A percentile compares a stretch with the other conserved stretches of the same genome.
Conservation (phyloP, 2,888 invertebrate species). For the Zele albiditarsus region DNA sequence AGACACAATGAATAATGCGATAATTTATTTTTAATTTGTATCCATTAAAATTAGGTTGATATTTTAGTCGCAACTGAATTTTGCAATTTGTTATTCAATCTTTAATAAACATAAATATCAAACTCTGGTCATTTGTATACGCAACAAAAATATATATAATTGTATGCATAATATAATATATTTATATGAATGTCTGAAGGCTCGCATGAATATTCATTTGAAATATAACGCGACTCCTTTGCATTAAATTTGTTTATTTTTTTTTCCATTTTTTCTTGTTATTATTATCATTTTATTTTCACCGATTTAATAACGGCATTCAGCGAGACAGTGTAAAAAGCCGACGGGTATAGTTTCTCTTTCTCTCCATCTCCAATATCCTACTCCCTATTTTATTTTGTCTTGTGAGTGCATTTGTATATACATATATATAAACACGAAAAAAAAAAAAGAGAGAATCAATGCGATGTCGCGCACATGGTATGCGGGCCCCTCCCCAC, state of each 20-base stretch:
- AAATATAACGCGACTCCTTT: slow-evolving; percentile 41
- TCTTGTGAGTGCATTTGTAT: not conserved
- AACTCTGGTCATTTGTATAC: slow-evolving; percentile 41
- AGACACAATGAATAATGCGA: not conserved
- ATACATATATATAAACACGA: not conserved
- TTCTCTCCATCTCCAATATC: not conserved
- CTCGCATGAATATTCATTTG: slow-evolving; percentile 66
- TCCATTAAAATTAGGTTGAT: too few relatives aligned
- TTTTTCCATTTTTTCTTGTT: slow-evolving; percentile 58
- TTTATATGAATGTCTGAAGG: slow-evolving; percentile 60
- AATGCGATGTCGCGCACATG: slow-evolving; percentile 1
- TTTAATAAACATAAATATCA: slow-evolving; percentile 30
- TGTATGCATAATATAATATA: not conserved
- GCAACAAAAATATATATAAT: too few relatives aligned
- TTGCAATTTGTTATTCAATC: slow-evolving; percentile 21
- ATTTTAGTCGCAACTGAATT: slow-evolving; percentile 1
- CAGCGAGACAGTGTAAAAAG: slow-evolving; percentile 17
- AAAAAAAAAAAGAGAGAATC: not conserved
- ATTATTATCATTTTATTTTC: slow-evolving; percentile 32
- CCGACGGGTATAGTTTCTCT: slow-evolving; percentile 14
- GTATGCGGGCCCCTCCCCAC: slow-evolving; percentile 23
- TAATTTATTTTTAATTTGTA: not conserved
- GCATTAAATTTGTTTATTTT: slow-evolving; percentile 32
- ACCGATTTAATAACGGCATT: slow-evolving; percentile 55
- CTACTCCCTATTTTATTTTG: slow-evolving; percentile 8